Conservation (phyloP, 2,888 invertebrate genomes). For the Chymomyza caudatula region DNA sequence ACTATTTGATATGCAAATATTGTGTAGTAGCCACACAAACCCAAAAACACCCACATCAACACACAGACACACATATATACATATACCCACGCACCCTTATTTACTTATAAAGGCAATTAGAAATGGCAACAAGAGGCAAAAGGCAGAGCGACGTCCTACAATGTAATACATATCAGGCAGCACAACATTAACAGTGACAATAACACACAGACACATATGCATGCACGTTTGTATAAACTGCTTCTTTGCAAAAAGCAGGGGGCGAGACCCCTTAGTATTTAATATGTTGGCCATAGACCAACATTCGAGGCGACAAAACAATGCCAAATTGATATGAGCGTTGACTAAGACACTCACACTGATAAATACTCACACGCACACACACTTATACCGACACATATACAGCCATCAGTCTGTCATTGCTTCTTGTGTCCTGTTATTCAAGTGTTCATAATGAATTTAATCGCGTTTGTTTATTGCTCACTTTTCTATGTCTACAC, state of each 20-base stretch:
- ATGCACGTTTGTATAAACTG: too few species aligned
- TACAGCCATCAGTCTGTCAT: constrained; percentile 52
- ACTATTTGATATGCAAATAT: constrained; percentile 62
- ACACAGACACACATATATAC: not conserved
- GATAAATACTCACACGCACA: not conserved
- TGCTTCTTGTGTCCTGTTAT: constrained; percentile 56
- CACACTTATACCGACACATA: constrained; percentile 23
- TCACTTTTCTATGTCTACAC: constrained; percentile 53
- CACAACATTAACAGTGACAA: constrained; percentile 9
- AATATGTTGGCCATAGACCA: not conserved
- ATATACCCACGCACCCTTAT: constrained; percentile 24
- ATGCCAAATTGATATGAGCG: constrained; percentile 25
- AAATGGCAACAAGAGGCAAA: constrained; percentile 40
- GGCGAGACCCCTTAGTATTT: not conserved
- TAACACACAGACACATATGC: not conserved
- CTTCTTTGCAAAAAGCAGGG: not conserved
- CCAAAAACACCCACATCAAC: not conserved
- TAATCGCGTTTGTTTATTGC: constrained; percentile 77
- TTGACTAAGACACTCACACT: not conserved
- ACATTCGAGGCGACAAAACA: constrained; percentile 24
- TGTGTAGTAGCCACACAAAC: constrained; percentile 27
- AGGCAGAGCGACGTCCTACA: constrained; percentile 11
- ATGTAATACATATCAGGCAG: too few species aligned
- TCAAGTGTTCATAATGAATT: constrained; percentile 76
- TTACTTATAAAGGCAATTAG: constrained; percentile 41